Conservation (phyloP, 2,113 vertebrate species). For the Gallinago jamesoni region DNA sequence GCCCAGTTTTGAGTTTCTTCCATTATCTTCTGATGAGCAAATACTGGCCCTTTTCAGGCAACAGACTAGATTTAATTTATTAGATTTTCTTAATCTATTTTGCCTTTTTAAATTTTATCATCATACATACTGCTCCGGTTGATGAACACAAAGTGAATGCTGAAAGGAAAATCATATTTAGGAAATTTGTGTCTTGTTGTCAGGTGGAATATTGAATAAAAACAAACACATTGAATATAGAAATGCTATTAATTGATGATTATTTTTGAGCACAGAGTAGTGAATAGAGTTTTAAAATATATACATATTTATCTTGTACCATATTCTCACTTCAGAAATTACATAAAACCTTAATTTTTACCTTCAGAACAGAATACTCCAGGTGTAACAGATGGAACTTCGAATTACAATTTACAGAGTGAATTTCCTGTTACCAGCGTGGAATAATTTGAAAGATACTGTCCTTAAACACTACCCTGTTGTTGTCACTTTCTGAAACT, state of each 20-base stretch:
- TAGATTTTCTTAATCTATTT: neutral
- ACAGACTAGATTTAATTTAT: neutral
- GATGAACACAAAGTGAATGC: neutral
- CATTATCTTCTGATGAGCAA: neutral
- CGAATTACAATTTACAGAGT: neutral
- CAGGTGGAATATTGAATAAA: neutral
- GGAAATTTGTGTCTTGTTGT: neutral
- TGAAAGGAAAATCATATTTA: neutral
- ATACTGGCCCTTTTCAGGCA: neutral
- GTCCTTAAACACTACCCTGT: neutral
- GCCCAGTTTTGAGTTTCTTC: neutral
- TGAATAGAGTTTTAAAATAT: neutral
- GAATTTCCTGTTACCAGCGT: neutral
- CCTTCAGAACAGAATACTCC: neutral
- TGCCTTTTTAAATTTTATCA: neutral
- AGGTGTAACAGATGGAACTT: neutral
- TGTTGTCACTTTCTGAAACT: neutral
- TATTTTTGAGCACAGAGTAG: neutral
- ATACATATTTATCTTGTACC: neutral
- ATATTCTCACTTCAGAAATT: neutral
- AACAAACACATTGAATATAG: neutral
- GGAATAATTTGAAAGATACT: neutral
- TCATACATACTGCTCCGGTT: neutral
- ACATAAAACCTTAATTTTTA: neutral
- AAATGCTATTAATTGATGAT: neutral